phyloP scores from a whole-genome alignment of 2,113 vertebrate species.

The Otis tarda region DNA sequence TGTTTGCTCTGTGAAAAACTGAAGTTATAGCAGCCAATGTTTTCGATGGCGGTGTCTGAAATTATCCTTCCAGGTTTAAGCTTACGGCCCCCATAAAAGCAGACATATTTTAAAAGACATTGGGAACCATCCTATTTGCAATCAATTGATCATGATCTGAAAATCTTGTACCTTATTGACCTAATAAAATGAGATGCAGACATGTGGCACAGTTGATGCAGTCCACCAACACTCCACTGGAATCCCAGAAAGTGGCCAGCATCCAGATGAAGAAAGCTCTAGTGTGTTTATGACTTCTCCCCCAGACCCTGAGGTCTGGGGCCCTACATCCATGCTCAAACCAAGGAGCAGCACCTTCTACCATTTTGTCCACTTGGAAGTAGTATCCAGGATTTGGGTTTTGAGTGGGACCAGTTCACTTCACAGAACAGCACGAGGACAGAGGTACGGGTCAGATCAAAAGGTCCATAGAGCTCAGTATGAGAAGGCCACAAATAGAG shows the following conservation, averaged over 20 bases:
- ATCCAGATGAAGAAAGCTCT: not conserved
- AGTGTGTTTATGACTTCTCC: not conserved
- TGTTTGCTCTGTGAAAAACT: not conserved
- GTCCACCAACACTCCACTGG: fast-evolving
- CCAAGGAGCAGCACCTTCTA: not conserved
- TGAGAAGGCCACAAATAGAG: not conserved
- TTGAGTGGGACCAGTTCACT: not conserved
- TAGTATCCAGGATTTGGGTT: not conserved
- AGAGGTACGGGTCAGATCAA: not conserved
- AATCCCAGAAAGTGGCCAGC: not conserved
- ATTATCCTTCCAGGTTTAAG: not conserved
- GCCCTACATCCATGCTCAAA: not conserved
- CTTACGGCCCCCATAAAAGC: not conserved
- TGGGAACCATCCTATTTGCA: not conserved
- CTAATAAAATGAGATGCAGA: not conserved
- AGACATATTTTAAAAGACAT: not conserved
- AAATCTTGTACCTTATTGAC: not conserved
- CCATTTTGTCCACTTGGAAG: not conserved
- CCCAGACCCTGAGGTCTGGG: too few relatives aligned
- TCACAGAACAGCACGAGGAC: not conserved
- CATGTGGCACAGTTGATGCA: not conserved
- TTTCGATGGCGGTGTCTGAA: not conserved
- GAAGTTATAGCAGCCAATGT: not conserved
- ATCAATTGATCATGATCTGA: not conserved
- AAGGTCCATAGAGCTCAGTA: not conserved